Conservation (phyloP, 2,797 vertebrate genomes). For the Amniataba percoides region DNA sequence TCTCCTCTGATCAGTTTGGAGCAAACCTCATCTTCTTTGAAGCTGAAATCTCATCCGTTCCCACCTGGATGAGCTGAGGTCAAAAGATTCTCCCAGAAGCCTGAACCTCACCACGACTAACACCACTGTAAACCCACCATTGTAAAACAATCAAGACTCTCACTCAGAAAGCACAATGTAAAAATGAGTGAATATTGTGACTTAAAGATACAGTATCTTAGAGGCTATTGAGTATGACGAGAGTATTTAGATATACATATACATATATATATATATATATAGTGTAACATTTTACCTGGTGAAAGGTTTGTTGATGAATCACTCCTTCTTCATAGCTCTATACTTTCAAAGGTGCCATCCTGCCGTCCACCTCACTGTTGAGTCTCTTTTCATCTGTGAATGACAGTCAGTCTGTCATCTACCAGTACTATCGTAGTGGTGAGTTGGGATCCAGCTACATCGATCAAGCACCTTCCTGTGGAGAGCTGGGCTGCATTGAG, state of each 20-base stretch:
- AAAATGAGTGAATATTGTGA: constrained; percentile 70
- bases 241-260: constrained; percentile 57
- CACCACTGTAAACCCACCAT: constrained; percentile 26
- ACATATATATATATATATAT: constrained; percentile 25
- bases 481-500: constrained; percentile 65
- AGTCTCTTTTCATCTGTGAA: constrained; percentile 41
- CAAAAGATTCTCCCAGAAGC: background rate
- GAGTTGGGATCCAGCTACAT: constrained; percentile 52
- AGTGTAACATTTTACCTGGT: constrained; percentile 57
- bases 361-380: constrained; percentile 42
- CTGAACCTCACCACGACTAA: constrained; percentile 9
- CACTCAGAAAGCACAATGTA: constrained; percentile 80
- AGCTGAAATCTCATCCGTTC: constrained; percentile 4
- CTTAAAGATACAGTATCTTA: constrained; percentile 58
- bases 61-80: constrained; percentile 1
- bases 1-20: background rate
- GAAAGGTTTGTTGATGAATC: constrained; percentile 56
- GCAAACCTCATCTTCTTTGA: background rate
- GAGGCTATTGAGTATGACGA: constrained; percentile 52
- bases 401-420: constrained; percentile 44
- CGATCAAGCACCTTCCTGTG: constrained; percentile 31
- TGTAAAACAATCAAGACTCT: constrained; percentile 63
- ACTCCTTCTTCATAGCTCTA: constrained; percentile 43
- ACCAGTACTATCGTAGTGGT: constrained; percentile 46
- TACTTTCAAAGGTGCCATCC: constrained; percentile 62